Percentiles rank a stretch among this genome's conserved stretches.
phyloP scores from a whole-genome alignment of 37 sponge, comb jelly and placozoan genomes.

The Crambe crambe region DNA sequence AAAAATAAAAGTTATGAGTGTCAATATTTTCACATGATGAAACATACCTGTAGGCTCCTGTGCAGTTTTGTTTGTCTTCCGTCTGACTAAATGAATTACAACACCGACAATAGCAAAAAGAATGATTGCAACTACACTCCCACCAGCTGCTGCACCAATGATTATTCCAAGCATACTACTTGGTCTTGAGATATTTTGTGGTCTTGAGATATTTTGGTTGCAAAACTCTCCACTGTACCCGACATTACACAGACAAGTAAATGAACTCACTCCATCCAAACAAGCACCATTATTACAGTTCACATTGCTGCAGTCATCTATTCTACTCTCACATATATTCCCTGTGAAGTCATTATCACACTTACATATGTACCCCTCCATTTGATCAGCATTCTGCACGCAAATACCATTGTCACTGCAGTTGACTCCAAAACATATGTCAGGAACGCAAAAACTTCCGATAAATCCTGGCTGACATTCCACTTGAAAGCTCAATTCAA shows the following conservation, averaged over 20 bases:
- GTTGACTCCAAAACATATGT: not conserved
- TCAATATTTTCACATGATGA: constrained; percentile 3
- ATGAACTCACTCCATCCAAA: not conserved
- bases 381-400: not conserved
- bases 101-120: not conserved
- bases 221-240: not conserved
- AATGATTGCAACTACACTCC: not conserved
- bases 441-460: not conserved
- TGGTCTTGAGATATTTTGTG: not conserved
- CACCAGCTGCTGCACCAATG: not conserved
- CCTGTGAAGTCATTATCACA: not conserved
- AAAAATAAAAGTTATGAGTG: not conserved
- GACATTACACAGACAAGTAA: not conserved
- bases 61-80: not conserved
- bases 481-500: not conserved
- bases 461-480: not conserved
- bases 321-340: not conserved
- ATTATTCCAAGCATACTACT: not conserved
- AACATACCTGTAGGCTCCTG: not conserved
- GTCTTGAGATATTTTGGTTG: not conserved
- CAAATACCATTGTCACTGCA: not conserved
- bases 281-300: not conserved
- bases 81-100: not conserved
- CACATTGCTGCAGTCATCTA: not conserved
- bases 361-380: not conserved